phyloP scores from a whole-genome alignment of 2,888 invertebrate genomes.

The Melanostoma scalare region DNA sequence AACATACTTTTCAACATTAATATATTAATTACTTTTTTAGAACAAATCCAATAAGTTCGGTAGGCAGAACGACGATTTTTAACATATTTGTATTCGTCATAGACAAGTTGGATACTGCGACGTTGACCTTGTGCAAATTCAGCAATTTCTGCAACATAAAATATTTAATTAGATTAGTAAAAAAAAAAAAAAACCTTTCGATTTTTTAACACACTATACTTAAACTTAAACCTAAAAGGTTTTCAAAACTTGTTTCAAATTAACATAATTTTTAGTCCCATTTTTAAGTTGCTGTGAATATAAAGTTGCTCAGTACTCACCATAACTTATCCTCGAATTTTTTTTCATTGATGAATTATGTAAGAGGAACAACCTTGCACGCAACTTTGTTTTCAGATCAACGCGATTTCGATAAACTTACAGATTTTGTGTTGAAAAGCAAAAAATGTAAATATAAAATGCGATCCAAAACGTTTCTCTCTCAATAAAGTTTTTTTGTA shows the following conservation, averaged over 20 bases:
- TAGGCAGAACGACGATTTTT: constrained; percentile 80
- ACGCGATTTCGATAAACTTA: no score
- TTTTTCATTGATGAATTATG: no score
- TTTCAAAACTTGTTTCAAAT: background rate
- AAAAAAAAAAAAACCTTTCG: background rate
- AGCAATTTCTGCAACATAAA: constrained; percentile 78
- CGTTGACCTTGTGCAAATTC: constrained; percentile 81
- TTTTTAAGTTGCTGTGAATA: no score
- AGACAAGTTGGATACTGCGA: constrained; percentile 79
- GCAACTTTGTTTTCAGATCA: no score
- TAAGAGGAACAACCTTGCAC: no score
- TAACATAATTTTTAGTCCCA: background rate
- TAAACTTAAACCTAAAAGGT: background rate
- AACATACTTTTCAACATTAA: background rate
- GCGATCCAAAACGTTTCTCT: no score
- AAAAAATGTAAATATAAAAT: no score
- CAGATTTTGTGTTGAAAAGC: no score
- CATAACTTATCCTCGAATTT: no score
- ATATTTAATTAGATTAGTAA: constrained; percentile 12
- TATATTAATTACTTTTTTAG: constrained; percentile 78
- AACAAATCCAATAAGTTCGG: constrained; percentile 82
- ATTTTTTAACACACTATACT: background rate
- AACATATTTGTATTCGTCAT: constrained; percentile 79
- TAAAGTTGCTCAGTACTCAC: background rate
- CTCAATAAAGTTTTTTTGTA: no score